Conservation (phyloP, 2,113 vertebrate species). For the Sigmodon hispidus region DNA sequence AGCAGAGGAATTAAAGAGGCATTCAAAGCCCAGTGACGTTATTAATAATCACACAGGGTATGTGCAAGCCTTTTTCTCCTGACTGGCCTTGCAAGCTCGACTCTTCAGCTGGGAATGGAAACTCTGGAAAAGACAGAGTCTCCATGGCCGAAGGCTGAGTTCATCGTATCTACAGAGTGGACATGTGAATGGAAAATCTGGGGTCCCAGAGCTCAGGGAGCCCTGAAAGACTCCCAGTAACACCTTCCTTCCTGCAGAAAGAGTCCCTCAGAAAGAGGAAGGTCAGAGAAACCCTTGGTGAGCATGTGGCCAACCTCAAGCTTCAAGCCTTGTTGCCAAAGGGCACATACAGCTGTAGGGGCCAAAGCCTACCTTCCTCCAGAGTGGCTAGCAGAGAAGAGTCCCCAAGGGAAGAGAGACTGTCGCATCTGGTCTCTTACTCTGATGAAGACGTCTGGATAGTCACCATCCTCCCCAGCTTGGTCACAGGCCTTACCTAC, state of each 20-base stretch:
- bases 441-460: neutral
- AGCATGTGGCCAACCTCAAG: fast-evolving
- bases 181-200: neutral
- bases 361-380: neutral
- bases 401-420: neutral
- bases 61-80: neutral
- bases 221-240: neutral
- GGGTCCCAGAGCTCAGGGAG: neutral
- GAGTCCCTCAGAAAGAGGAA: neutral
- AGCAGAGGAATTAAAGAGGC: constrained; percentile 78
- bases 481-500: neutral
- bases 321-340: neutral
- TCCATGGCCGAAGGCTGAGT: fast-evolving
- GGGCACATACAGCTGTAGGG: neutral
- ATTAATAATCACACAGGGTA: constrained; percentile 54
- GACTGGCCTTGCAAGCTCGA: neutral
- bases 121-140: neutral
- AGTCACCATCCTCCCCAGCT: neutral
- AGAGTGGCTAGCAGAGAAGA: neutral
- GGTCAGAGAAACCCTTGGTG: fast-evolving
- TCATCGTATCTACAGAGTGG: neutral
- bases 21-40: constrained; percentile 23
- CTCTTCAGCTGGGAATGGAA: neutral
- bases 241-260: neutral
- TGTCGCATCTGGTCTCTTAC: neutral